A percentile compares a stretch with the other conserved stretches of the same genome.
Evolutionary conservation across 2,113 vertebrate species (phyloP).

Genomic region (Phocoena sinus): DNA sequence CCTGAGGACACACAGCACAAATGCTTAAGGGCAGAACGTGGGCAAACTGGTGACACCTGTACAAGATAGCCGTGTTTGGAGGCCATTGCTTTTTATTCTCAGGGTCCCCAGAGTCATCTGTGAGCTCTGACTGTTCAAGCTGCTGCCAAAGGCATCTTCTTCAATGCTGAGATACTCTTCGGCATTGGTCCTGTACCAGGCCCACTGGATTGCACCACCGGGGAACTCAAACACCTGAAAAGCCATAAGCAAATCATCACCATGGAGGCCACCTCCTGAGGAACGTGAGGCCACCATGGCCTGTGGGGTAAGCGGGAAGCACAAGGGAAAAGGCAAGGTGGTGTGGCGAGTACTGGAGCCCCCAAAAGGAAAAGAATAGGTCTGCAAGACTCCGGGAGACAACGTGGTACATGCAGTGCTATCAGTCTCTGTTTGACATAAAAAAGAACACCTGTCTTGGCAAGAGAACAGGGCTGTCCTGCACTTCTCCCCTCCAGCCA

Average conservation of each 20-base stretch:
- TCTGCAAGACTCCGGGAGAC: neutral
- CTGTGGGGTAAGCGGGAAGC: neutral
- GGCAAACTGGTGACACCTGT: slow-evolving; percentile 61
- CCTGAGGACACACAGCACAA: neutral
- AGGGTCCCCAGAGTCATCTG: slow-evolving; percentile 75
- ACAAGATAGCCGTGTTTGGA: slow-evolving; percentile 78
- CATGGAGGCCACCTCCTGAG: neutral
- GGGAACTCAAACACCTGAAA: slow-evolving; percentile 72
- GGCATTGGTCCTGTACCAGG: slow-evolving; percentile 64
- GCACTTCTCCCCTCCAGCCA: neutral
- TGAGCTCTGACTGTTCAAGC: slow-evolving; percentile 72
- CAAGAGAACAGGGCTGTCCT: neutral
- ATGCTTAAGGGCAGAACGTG: neutral
- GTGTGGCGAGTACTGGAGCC: neutral
- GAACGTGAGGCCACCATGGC: neutral
- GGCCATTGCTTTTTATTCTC: slow-evolving; percentile 73
- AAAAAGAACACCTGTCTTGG: neutral
- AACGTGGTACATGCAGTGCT: neutral
- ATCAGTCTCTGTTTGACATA: neutral
- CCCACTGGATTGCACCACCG: slow-evolving; percentile 80
- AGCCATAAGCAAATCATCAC: neutral
- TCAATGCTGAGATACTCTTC: slow-evolving; percentile 64
- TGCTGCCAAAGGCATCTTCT: slow-evolving; percentile 76
- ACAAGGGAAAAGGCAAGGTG: neutral
- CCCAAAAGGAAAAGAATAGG: neutral